These are phyloP conservation scores for Pseudomyrmex dendroicus DNA, from an alignment of 1,140 invertebrate species.

Conservation along the genomic window DNA sequence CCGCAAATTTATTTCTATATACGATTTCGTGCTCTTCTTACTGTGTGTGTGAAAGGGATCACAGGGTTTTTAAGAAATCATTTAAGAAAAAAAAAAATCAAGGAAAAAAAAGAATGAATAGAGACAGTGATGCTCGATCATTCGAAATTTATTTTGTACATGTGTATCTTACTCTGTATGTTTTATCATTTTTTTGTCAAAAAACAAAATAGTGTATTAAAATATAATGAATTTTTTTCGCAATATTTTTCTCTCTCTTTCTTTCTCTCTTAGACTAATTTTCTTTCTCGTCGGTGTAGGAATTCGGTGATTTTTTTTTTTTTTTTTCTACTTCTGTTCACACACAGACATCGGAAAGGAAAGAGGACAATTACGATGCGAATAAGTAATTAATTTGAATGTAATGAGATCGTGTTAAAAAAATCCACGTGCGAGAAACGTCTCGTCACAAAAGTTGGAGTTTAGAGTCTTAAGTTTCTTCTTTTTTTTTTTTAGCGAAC, in stretches of 20 bases:
- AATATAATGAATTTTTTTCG: too few species aligned
- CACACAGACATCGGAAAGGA: background rate
- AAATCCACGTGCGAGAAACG: background rate
- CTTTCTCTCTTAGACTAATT: too few species aligned
- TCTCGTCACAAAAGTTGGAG: background rate
- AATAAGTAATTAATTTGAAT: constrained; percentile 10
- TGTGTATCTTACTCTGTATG: background rate
- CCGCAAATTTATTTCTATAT: constrained; percentile 36
- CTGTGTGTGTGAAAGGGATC: constrained; percentile 29
- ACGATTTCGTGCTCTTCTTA: constrained; percentile 25
- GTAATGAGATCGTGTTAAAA: background rate
- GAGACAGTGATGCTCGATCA: background rate
- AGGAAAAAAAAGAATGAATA: too few species aligned
- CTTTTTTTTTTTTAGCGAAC: constrained; percentile 11
- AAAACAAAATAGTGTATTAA: too few species aligned
- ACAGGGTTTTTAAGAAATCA: constrained; percentile 63
- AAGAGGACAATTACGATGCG: constrained; percentile 5
- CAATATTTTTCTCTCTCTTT: too few species aligned
- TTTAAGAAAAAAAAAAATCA: constrained; percentile 42
- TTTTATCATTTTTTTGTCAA: constrained; percentile 11
- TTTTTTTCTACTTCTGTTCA: constrained; percentile 22
- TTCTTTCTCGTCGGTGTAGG: too few species aligned
- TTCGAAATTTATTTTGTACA: constrained; percentile 2
- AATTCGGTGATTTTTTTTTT: too few species aligned
- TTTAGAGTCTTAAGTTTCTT: background rate